Percentiles rank a stretch among this genome's conserved stretches.
Evolutionary conservation across 2,113 vertebrate species (phyloP).

Genomic region (Neoarius graeffei): DNA sequence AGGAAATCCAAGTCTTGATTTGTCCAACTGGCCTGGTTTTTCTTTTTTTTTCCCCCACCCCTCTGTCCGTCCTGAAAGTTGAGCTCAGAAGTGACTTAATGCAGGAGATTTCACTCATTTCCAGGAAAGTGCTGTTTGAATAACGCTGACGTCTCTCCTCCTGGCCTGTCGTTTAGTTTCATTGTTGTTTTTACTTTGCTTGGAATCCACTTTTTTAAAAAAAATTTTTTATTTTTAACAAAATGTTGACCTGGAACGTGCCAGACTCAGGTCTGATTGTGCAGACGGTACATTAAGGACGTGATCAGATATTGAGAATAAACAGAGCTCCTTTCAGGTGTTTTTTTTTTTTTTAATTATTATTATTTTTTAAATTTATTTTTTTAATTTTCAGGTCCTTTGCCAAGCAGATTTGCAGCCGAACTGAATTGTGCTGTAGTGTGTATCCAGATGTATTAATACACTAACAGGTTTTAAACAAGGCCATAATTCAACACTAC

Average conservation of each 20-base stretch:
- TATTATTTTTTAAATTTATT: not conserved
- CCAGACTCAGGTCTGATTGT: not conserved
- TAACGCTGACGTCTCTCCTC: not conserved
- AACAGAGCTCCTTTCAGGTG: not conserved
- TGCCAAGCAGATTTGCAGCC: not conserved
- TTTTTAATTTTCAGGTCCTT: not conserved
- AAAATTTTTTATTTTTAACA: not conserved
- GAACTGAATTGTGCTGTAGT: not conserved
- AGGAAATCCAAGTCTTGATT: slow-evolving; percentile 22
- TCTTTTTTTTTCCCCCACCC: not conserved
- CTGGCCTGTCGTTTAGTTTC: not conserved
- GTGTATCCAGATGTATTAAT: not conserved
- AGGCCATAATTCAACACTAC: not conserved
- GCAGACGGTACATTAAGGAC: not conserved
- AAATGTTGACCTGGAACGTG: not conserved
- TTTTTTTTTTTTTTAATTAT: not conserved
- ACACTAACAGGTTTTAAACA: not conserved
- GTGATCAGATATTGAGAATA: not conserved
- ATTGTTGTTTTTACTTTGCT: not conserved
- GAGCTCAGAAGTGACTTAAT: slow-evolving; percentile 18
- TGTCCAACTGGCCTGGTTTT: slow-evolving; percentile 26
- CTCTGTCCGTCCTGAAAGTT: not conserved
- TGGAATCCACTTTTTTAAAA: too few species aligned
- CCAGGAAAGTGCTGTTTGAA: slow-evolving; percentile 36
- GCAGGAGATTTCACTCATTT: slow-evolving; percentile 26